Base-by-base conservation (phyloP, 2,888 invertebrate species). In the Xestia xanthographa region DNA sequence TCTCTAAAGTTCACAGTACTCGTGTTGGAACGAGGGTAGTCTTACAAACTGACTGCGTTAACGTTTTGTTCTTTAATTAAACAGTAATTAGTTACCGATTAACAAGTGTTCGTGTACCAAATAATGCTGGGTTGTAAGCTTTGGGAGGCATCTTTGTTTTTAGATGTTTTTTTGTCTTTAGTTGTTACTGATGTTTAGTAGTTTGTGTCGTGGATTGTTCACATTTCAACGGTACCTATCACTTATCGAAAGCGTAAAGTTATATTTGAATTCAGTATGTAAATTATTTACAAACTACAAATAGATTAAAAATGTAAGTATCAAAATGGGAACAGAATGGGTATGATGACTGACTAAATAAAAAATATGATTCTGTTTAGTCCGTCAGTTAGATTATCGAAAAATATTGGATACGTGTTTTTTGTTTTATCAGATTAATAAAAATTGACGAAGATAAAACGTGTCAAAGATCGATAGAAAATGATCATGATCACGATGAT, bases 11-110 rank as follows among this genome's bases (percentile, higher is more conserved):
- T 68, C 58, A 73, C 72, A 68, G 78, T 17, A 62, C 66, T 87
- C 48, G 60, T 74, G 68, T 77, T 77, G 22, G 60, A 77, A 75
- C 53, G 71, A 76, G 66, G 78, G 78, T 75, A 76, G 79, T 77
- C 68, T 80, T 83, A 87, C 87, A 83, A 87, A 84, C 79, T 80
- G 76, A 85, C 83, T 82, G 79, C 82, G 83, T 87, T 78, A 75
- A 79, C 79, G 71, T 85, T 86, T 86, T 87, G 82, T 88, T 90
- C 88, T 94, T 95, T 94, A 94, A 95, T 95, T 95, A 93, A 94
- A 93, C 89, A 85, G 91, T 87, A 93, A 94, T 94, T 94, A 93
- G 93, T 91, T 89, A 90, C 88, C 91, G 91, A 94, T 94, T 93
- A 93, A 92, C 87, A 84, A 86, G 82, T 85, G 86, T 88, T 87